Conservation (phyloP, 2,888 invertebrate genomes). For the Lutraria lutraria region DNA sequence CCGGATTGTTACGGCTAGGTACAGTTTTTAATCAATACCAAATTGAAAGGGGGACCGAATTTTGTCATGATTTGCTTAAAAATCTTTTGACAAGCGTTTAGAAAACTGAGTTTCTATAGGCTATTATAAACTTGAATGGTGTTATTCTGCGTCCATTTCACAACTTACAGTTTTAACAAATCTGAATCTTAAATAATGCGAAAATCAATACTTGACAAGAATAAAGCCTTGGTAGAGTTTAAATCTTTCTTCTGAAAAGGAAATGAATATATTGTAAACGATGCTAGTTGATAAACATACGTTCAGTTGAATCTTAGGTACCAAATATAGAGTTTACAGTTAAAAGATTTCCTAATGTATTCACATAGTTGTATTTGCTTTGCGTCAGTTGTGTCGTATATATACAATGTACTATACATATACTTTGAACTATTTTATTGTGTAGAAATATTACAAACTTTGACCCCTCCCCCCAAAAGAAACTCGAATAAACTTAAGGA, state of each 20-base stretch:
- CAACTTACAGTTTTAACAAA: neutral
- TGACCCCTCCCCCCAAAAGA: too few species aligned
- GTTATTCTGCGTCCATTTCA: neutral
- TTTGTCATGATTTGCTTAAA: neutral
- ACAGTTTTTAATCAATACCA: constrained; percentile 5
- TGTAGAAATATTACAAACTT: too few species aligned
- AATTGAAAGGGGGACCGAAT: neutral
- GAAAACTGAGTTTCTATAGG: neutral
- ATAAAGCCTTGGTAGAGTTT: neutral
- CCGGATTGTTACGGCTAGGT: neutral
- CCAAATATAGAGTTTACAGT: neutral
- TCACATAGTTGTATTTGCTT: too few species aligned
- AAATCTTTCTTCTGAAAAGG: constrained; percentile 18
- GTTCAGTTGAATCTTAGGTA: neutral
- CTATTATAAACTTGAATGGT: neutral
- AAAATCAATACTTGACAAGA: constrained; percentile 22
- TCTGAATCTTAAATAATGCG: constrained; percentile 16
- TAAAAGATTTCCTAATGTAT: too few species aligned
- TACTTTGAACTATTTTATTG: too few species aligned
- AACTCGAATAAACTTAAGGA: too few species aligned
- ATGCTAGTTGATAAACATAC: neutral
- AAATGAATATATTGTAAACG: constrained; percentile 8
- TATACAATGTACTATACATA: too few species aligned
- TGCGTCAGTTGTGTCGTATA: too few species aligned
- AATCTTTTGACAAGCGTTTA: constrained; percentile 16